Evolutionary conservation across 2,797 vertebrate genomes (phyloP), one percentile per base, ranked within the genome.

Genomic region (Chromis chromis): DNA sequence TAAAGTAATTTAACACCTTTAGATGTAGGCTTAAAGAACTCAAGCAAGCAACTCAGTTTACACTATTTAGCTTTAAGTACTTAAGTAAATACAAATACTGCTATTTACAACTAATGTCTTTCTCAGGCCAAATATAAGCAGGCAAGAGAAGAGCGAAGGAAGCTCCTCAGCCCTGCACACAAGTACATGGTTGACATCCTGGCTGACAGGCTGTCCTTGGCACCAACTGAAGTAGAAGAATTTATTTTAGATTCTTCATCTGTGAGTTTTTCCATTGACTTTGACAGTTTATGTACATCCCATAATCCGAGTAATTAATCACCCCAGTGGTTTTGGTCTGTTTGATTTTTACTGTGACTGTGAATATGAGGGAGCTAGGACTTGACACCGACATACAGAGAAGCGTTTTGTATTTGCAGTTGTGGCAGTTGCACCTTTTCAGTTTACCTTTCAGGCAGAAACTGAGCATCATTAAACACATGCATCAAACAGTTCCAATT

Each of bases 101-200:
- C 55, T 40, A n/a, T 63, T 75, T 21, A 53, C 44, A 74, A 65
- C 28, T 16, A 14, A 53, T 77, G 16, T 56, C 25, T 77, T 57
- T 74, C 87, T 80, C 70, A 96, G 96, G 74, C 75, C 80, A 92
- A 81, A 74, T 95, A 86, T 59, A 91, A 81, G 92, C 89, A 92
- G 46, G 93, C 91, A 42, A 93, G 96, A 79, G 94, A 96, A 82
- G 31, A 22, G 62, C 85, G 94, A 55, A 95, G 68, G 86, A 73
- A 71, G 67, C 92, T 90, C 83, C 4, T 96, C 40, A 90, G 93
- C 39, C n/a, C 91, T 75, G 84, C 74, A 10, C 94, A 95, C 89
- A 93, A 91, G 83, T 96, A 96, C n/a, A 89, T 96, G 69, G 93
- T 96, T 87, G 93, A 95, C 79, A 80, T 94, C 70, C 50, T 97